Conservation (phyloP, 64 coral and sea anemone species). For the Trachythela sp. region DNA sequence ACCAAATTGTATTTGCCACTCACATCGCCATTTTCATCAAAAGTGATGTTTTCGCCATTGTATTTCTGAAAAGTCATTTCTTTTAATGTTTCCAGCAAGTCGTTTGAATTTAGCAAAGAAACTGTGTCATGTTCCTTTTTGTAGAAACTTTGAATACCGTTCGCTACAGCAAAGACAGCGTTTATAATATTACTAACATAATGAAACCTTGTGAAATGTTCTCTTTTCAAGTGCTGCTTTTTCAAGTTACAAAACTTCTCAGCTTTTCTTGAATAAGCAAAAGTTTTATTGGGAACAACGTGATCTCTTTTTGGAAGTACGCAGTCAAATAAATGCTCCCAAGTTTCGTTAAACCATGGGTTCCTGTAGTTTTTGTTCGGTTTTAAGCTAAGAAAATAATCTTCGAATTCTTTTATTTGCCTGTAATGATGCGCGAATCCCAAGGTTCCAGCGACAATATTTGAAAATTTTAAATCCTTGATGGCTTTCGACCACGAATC, state of each 20-base stretch:
- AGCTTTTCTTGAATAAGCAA: not conserved
- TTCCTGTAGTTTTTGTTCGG: constrained; percentile 22
- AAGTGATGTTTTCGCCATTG: constrained; percentile 24
- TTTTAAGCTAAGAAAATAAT: constrained; percentile 29
- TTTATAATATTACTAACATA: constrained; percentile 48
- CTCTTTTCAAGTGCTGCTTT: not conserved
- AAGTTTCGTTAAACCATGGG: constrained; percentile 21
- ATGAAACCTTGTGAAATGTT: not conserved
- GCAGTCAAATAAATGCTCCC: constrained; percentile 42
- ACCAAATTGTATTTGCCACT: constrained; percentile 39
- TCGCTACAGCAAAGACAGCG: constrained; percentile 49
- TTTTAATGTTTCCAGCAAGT: constrained; percentile 32
- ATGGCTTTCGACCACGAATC: not conserved
- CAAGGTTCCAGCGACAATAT: not conserved
- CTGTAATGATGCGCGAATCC: not conserved
- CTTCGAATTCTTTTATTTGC: not conserved
- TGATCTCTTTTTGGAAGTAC: not conserved
- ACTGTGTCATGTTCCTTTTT: not conserved
- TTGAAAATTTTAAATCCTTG: not conserved
- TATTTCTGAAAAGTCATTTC: constrained; percentile 37
- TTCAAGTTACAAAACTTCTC: not conserved
- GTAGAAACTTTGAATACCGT: constrained; percentile 35
- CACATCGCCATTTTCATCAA: constrained; percentile 46
- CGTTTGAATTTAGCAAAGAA: not conserved
- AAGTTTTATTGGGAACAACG: not conserved